Base-by-base conservation (phyloP, 2,888 invertebrate species). In the Bombylius discolor region DNA sequence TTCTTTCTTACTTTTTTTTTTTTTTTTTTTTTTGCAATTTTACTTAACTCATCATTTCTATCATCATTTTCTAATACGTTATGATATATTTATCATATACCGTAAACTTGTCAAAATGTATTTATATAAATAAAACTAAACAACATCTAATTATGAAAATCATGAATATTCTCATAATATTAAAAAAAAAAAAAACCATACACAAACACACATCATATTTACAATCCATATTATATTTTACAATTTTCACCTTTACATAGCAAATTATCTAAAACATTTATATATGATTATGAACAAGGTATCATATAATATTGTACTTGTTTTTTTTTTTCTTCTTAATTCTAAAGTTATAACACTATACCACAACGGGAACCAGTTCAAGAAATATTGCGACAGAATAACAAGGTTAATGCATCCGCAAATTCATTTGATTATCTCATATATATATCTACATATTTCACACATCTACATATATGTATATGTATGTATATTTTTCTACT, bases 361-460 rank as follows among this genome's bases (percentile, higher is more conserved):
- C 23, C 23, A 23, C 23, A 23, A 23, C 23, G 6, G 50, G 47
- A 55, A 55, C 51, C 51, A 55, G 51, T 51, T 51, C 51, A 46
- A 55, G 59, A 64, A 62, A 63, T 63, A 64, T 63, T 63, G 62
- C 62, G 59, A 61, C 62, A 64, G 61, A 63, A 64, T 64, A 62
- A 63, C 64, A 64, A 62, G 63, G 60, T 61, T 62, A 55, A 55
- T 55, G 51, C 47, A 55, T 46, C 47, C 46, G 45, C 55, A 55
- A 55, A 55, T 55, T 50, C 55, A 55, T 55, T 55, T 55, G 55
- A 55, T 55, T 55, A 45, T 12, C 45, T n/a, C 5, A 42, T 9
- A 36, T 36, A 36, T 9, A 36, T 36, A 36, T 36, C 9, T 36
- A 36, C 36, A 36, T 8, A 6, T 8, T 8, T 36, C 36, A 36